A percentile compares a stretch with the other conserved stretches of the same genome.
These are phyloP conservation scores for Chrosomus eos DNA, from an alignment of 2,797 vertebrate species.

Conservation along the genomic window DNA sequence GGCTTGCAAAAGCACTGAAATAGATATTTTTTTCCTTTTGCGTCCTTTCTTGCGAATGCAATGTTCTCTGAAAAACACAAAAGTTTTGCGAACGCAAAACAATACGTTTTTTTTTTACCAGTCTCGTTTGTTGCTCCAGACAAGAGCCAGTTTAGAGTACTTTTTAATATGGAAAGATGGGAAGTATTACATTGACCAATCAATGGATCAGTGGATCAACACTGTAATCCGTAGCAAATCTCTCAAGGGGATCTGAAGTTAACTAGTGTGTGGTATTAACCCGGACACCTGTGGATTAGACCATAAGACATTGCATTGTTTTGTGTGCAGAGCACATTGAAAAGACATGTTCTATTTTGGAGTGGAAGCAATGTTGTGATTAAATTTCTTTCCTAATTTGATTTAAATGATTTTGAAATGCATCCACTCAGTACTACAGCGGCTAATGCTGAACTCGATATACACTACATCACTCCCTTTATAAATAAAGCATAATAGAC, in stretches of 20 bases:
- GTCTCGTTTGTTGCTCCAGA: too few species aligned
- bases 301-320: not conserved
- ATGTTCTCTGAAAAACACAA: not conserved
- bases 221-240: not conserved
- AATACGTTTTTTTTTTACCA: too few species aligned
- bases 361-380: not conserved
- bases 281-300: conserved; percentile 12
- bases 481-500: not conserved
- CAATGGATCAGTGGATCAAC: not conserved
- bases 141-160: not conserved
- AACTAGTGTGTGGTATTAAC: not conserved
- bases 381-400: not conserved
- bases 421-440: not conserved
- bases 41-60: too few species aligned
- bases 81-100: not conserved
- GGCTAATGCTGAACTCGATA: not conserved
- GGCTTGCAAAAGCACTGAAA: too few species aligned
- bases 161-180: not conserved
- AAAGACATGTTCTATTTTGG: conserved; percentile 6
- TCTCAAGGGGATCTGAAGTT: conserved; percentile 17
- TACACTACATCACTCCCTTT: not conserved
- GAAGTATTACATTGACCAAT: conserved; percentile 13
- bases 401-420: conserved; percentile 9
- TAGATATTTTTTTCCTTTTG: too few species aligned
- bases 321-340: conserved; percentile 12